Conservation (phyloP, 1,140 invertebrate genomes). For the Temnothorax nylanderi region DNA sequence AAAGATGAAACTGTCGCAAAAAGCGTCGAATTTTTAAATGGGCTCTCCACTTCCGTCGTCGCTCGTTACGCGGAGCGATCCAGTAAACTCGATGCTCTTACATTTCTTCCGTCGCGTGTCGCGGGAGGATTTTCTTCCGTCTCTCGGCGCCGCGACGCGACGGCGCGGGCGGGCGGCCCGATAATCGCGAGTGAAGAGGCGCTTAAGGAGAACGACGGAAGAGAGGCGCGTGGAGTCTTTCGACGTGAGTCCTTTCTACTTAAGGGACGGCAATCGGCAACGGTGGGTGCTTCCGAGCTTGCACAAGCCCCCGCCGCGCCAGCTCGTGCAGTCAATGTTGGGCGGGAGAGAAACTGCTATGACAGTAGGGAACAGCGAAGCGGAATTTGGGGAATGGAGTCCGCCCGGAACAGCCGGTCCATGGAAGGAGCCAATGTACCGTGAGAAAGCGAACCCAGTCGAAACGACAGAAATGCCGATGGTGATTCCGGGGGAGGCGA, state of each 20-base stretch:
- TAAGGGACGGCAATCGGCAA: not conserved
- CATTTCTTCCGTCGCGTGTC: constrained; percentile 20
- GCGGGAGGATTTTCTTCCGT: not conserved
- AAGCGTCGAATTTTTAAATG: not conserved
- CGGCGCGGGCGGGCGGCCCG: not conserved
- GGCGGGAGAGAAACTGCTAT: constrained; percentile 37
- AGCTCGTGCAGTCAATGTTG: constrained; percentile 17
- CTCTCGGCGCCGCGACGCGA: not conserved
- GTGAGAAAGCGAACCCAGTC: constrained; percentile 41
- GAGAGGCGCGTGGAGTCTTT: not conserved
- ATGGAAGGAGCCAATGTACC: constrained; percentile 45
- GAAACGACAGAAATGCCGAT: constrained; percentile 32
- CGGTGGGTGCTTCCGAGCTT: not conserved
- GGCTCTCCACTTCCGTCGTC: too few relatives aligned
- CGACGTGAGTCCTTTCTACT: not conserved
- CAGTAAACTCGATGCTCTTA: not conserved
- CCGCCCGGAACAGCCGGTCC: constrained; percentile 20
- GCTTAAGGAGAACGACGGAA: constrained; percentile 48
- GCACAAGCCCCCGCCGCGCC: not conserved
- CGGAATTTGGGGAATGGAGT: constrained; percentile 60
- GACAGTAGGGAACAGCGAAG: constrained; percentile 44
- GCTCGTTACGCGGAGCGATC: not conserved
- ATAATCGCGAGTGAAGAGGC: constrained; percentile 61
- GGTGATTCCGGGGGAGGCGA: not conserved
- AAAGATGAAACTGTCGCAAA: not conserved